Base-by-base conservation (phyloP, 1,140 invertebrate species). In the Formica exsecta region DNA sequence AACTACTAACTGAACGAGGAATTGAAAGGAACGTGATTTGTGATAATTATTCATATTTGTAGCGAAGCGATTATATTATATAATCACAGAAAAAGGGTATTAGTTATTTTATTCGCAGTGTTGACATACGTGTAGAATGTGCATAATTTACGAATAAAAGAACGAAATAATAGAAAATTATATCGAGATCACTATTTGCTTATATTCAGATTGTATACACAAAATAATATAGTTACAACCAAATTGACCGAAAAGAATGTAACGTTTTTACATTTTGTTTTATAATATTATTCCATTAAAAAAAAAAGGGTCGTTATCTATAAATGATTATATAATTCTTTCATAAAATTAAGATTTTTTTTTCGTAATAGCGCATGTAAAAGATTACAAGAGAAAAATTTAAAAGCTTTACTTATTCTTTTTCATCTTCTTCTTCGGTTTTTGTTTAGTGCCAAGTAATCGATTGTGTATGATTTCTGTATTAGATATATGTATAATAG, bases 91-190 rank as follows among this genome's bases (percentile, higher is more conserved):
- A 59, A 44, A 64, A 83, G 44, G 16, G 36, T 44, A 62, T 74
- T 61, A 61, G 61, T 9, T 2, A 61, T 83, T 36, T 36, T 41
- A 73, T 38, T 61, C n/a, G 29, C 25, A 19, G 19, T 54, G 16
- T 71, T 62, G 8, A 38, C 54, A 11, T 70, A 61, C 54, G 68
- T 83, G 79, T 73, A 83, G 79, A 83, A 83, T 74, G n/a, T 83
- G 51, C 73, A 83, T 32, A 83, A 74, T 61, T 3, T 44, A 0
- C 32, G 32, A 32, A 41, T 4, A 73, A 2, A 9, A 68, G 57
- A 79, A 16, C 16, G 4, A 16, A 64, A 76, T 22, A 75, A 66
- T 4, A 38, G 11, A 77, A 22, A 48, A 62, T 5, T 44, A 38
- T 38, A 44, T 48, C 2, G 11, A 80, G 25, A 29, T 64, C 44